Conservation (phyloP, 2,888 invertebrate genomes). For the Crepidodera aurea region DNA sequence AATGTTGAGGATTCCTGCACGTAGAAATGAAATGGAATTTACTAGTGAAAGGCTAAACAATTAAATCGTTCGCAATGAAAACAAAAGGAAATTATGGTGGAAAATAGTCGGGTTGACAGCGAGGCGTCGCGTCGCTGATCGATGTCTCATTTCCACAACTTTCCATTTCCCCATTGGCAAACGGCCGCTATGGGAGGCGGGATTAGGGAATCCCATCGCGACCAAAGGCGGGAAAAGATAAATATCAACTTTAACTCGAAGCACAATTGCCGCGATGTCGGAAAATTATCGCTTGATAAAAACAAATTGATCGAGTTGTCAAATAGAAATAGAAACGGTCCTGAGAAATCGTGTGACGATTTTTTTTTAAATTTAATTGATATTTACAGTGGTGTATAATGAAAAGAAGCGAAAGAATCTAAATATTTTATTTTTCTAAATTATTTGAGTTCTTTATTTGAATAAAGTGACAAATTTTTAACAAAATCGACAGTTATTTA, state of each 20-base stretch:
- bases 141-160: conserved; percentile 45
- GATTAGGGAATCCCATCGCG: conserved; percentile 33
- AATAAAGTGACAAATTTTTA: no score
- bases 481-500: no score
- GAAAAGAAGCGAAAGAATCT: no score
- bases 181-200: conserved; percentile 42
- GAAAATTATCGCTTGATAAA: neutral
- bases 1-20: no score
- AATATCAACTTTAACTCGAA: conserved; percentile 16
- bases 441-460: no score
- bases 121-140: conserved; percentile 49
- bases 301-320: conserved; percentile 33
- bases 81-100: conserved; percentile 7
- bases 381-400: no score
- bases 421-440: no score
- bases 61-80: neutral
- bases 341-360: no score
- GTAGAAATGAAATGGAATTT: no score
- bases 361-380: no score
- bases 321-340: conserved; percentile 7
- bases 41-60: conserved; percentile 29
- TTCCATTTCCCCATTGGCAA: conserved; percentile 45
- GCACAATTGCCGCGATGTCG: neutral
- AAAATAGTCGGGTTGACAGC: conserved; percentile 30
- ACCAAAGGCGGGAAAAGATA: conserved; percentile 26